These are phyloP conservation scores for Bubo bubo DNA, from an alignment of 2,113 vertebrate genomes.

Conservation along the genomic window DNA sequence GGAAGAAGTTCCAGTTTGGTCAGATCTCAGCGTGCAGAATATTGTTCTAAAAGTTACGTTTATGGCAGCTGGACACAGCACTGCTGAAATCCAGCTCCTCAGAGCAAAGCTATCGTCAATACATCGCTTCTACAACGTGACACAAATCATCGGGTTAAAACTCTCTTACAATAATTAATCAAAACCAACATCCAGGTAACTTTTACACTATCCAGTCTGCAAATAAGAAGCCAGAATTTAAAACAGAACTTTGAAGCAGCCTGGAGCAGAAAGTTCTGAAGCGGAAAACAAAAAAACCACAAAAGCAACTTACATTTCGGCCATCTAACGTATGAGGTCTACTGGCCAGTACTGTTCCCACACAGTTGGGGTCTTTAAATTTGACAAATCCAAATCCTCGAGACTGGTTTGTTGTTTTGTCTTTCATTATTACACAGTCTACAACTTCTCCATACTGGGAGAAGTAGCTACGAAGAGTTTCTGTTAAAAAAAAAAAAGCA, in stretches of 20 bases:
- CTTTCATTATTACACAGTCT: constrained; percentile 99
- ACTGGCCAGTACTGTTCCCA: constrained; percentile 95
- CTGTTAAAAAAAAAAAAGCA: constrained; percentile 72
- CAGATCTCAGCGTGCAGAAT: background rate
- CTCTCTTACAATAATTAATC: background rate
- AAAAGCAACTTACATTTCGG: constrained; percentile 89
- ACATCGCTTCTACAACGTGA: background rate
- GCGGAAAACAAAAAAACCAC: background rate
- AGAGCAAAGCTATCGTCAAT: background rate
- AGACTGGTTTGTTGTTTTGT: constrained; percentile 99
- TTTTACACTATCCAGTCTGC: background rate
- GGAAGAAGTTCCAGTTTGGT: constrained; percentile 53
- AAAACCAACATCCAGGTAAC: background rate
- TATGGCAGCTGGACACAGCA: background rate
- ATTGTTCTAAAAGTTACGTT: background rate
- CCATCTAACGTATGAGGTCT: constrained; percentile 97
- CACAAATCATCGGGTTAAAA: background rate
- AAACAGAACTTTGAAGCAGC: background rate
- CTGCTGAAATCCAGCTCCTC: background rate
- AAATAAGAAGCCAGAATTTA: background rate
- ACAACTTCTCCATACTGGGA: constrained; percentile 99
- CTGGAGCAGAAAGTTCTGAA: background rate
- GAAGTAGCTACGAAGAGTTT: constrained; percentile 97
- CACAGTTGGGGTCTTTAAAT: constrained; percentile 99
- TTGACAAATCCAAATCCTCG: constrained; percentile 99